These are phyloP conservation scores for Neomonachus schauinslandi DNA, from an alignment of 2,113 vertebrate genomes.

Conservation along the genomic window DNA sequence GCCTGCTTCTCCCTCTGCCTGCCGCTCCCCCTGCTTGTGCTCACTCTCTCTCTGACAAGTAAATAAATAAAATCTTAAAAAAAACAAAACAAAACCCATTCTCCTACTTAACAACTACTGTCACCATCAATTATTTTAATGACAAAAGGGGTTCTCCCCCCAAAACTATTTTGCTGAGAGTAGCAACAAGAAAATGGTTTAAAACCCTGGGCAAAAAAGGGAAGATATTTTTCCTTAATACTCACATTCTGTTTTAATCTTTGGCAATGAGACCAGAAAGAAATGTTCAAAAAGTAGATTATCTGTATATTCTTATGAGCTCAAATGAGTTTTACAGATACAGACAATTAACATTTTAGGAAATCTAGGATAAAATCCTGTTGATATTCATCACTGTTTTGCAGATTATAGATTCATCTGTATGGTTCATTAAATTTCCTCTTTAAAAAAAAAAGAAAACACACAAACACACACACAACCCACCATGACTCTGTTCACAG, in stretches of 20 bases:
- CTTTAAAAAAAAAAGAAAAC: background rate
- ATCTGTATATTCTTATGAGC: slow-evolving; percentile 23
- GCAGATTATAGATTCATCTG: slow-evolving; percentile 33
- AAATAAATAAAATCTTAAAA: no score
- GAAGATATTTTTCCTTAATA: background rate
- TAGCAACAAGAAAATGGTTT: background rate
- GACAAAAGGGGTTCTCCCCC: background rate
- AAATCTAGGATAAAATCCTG: slow-evolving; percentile 40
- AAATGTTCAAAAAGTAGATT: slow-evolving; percentile 24
- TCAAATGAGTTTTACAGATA: slow-evolving; percentile 56
- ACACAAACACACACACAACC: background rate
- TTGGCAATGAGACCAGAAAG: slow-evolving; percentile 5
- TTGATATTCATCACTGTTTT: slow-evolving; percentile 47
- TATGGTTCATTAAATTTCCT: slow-evolving; percentile 19
- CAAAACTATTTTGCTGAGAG: background rate
- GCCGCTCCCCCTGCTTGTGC: no score
- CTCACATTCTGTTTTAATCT: slow-evolving; percentile 51
- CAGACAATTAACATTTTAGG: slow-evolving; percentile 30
- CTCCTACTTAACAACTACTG: background rate
- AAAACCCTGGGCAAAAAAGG: background rate
- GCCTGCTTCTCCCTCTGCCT: no score
- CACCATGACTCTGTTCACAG: background rate
- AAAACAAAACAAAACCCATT: background rate
- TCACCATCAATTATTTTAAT: background rate
- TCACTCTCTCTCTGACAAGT: no score